Evolutionary conservation across 2,113 vertebrate species (phyloP).

Genomic region (Hemicordylus capensis): DNA sequence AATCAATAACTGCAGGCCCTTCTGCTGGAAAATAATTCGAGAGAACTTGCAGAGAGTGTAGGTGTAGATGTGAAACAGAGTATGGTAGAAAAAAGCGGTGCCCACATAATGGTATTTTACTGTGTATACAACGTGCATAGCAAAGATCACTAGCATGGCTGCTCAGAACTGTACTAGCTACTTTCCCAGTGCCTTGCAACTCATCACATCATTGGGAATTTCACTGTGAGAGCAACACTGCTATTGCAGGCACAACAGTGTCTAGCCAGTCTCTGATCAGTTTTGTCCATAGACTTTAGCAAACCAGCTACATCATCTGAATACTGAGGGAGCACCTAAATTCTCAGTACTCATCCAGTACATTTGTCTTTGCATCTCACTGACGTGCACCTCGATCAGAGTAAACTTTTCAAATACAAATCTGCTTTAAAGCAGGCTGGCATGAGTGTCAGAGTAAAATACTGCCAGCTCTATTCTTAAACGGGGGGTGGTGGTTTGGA

Average conservation of each 20-base stretch:
- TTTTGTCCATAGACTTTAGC: not conserved
- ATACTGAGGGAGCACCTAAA: not conserved
- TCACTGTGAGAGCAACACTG: not conserved
- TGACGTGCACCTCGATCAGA: not conserved
- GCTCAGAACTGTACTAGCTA: not conserved
- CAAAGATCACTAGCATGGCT: not conserved
- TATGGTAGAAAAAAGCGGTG: not conserved
- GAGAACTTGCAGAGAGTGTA: not conserved
- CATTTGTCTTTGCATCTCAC: not conserved
- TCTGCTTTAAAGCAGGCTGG: not conserved
- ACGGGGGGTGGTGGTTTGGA: slow-evolving; percentile 12
- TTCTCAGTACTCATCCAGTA: not conserved
- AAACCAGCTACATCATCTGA: not conserved
- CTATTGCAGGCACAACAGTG: not conserved
- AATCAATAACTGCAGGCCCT: not conserved
- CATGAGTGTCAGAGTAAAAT: not conserved
- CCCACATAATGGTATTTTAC: not conserved
- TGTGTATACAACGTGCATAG: not conserved
- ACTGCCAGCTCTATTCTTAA: not conserved
- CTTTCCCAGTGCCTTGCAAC: not conserved
- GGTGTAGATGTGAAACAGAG: not conserved
- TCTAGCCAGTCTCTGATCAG: not conserved
- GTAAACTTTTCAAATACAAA: not conserved
- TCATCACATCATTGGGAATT: not conserved
- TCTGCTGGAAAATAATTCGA: not conserved